Conservation (phyloP, 2,888 invertebrate genomes). For the Drosophila quasianomalipes region DNA sequence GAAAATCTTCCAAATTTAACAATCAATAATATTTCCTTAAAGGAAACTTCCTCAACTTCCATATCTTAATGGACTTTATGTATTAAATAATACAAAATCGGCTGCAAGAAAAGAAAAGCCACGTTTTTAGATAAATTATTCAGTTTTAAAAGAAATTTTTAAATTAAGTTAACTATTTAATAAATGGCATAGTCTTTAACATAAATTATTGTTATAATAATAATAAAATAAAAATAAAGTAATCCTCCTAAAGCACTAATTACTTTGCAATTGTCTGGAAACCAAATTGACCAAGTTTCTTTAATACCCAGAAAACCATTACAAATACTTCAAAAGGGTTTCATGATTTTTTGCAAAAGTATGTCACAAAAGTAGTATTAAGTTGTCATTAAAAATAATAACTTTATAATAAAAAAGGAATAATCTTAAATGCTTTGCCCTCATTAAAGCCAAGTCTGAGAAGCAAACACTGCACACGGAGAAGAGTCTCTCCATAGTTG, state of each 20-base stretch:
- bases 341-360: background rate
- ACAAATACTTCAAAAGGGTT: background rate
- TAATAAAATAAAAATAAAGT: no score
- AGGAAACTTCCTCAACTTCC: background rate
- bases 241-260: background rate
- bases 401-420: background rate
- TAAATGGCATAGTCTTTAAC: no score
- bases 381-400: background rate
- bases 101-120: no score
- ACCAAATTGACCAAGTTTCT: background rate
- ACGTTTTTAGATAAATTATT: no score
- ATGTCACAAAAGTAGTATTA: background rate
- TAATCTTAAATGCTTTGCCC: background rate
- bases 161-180: no score
- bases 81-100: background rate
- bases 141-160: no score
- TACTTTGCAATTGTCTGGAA: background rate
- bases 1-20: background rate
- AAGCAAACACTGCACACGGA: background rate
- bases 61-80: background rate
- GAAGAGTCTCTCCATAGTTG: slow-evolving; percentile 16
- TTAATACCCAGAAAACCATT: background rate
- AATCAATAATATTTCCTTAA: background rate
- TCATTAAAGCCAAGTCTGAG: background rate
- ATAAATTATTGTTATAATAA: no score